Base-by-base conservation (phyloP, 2,797 vertebrate genomes). In the Danio tinwini region DNA sequence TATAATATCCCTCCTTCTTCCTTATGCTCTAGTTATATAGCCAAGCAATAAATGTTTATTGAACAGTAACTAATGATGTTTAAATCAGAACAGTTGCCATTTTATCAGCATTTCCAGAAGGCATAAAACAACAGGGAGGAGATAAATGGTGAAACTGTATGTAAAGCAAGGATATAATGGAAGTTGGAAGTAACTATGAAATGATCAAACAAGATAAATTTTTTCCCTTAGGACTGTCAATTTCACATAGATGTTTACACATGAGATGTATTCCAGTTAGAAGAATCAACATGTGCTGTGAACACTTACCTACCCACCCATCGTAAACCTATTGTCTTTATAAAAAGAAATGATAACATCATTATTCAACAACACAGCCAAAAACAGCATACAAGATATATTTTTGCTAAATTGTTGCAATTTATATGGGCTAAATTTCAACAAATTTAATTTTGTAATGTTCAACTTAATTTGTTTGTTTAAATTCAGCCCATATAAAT, bases 91-190 rank as follows among this genome's bases (percentile, higher is more conserved):
- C 16, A 13, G 61, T 12, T 50, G 1, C 3, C 11, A n/a, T 72
- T 79, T 72, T 72, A 79, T 72, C 77, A 79, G 77, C 58, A 12
- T 72, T 55, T 16, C 59, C 47, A 62, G 14, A 39, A 44, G 56
- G 39, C 6, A 1, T 50, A 21, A 17, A 50, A 40, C 9, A 14
- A 61, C 56, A 52, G 50, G 58, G 50, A 17, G 7, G 52, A 52
- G 49, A 13, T 13, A 47, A 47, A 12, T 45, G n/a, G 39, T 17
- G 52, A 14, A 29, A 40, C 12, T 13, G 17, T 12, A 39, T 44
- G 42, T 53, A 58, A 17, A 58, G 55, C 39, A 58, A 13, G 16
- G 45, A 45, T 29, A 7, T 59, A 59, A 73, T 2, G 0, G 7
- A 47, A 5, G 19, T 61, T 29, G 21, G 16, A 76, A 56, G 12